Base-by-base conservation (phyloP, 2,888 invertebrate genomes). In the Globia sparganii region DNA sequence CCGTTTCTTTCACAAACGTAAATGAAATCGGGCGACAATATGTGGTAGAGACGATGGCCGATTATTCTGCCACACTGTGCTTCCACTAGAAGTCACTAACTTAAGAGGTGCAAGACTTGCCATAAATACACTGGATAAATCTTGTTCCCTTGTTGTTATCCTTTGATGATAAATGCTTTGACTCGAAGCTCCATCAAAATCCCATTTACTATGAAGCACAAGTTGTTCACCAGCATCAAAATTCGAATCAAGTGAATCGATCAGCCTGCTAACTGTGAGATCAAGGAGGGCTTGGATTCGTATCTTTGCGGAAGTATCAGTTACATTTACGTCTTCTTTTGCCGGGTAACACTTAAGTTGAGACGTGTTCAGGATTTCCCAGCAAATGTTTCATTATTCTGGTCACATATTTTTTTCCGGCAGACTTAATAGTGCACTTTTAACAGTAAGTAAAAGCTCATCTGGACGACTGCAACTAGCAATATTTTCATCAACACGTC, bases 11-110 rank as follows among this genome's bases (percentile, higher is more conserved):
- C 66, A 73, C 58, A 65, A 78, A 78, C 28, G 74, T 78, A 53
- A 78, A 78, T 56, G 62, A 74, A 56, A 74, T 69, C 28, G 74
- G 78, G 37, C 75, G 74, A 71, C 70, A 74, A 46, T 74, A 78
- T 67, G 61, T 64, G 37, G 70, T 78, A 40, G 78, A 74, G 78
- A 74, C 68, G 72, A 77, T 67, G 77, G 72, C 40, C 77, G 72
- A 40, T 73, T 72, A 56, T 77, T 77, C 62, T 77, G 53, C 77
- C 77, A 77, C 61, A 73, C 69, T 61, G 40, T 72, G 40, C 37
- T 62, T 46, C 68, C 69, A 53, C 37, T 68, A 59, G 46, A 56
- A 53, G 59, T 68, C 59, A 62, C 58, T 13, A 65, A 68, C 56
- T 46, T 62, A 62, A 34, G 34, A 53, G 49, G 66, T 40, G 64